Percentiles rank a stretch among this genome's conserved stretches.
Evolutionary conservation across 2,113 vertebrate genomes (phyloP).

Genomic region (Gymnocephalus cernua): DNA sequence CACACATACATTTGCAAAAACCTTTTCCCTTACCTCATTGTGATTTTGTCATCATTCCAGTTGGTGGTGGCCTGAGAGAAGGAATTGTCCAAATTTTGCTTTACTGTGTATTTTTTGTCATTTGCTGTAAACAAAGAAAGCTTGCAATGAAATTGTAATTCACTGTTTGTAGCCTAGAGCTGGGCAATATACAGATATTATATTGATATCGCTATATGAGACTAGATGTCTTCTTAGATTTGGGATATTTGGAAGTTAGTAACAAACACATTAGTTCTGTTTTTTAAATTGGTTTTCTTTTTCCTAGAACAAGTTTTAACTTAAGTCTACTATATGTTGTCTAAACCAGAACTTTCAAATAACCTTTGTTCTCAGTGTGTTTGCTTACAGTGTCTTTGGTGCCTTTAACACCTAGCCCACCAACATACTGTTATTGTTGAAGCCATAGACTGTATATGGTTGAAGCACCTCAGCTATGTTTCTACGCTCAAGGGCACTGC

Average conservation of each 20-base stretch:
- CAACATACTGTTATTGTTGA: slow-evolving; percentile 31
- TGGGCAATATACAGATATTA: too few species aligned
- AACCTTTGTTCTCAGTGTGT: slow-evolving; percentile 16
- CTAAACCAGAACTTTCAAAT: background rate
- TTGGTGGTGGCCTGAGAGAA: background rate
- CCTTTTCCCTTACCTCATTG: background rate
- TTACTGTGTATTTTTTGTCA: background rate
- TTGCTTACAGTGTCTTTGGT: slow-evolving; percentile 28
- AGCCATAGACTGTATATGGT: too few species aligned
- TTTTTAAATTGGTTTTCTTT: too few species aligned
- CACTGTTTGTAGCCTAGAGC: too few species aligned
- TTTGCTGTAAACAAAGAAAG: too few species aligned
- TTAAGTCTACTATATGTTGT: background rate
- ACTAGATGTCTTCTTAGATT: too few species aligned
- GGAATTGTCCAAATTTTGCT: background rate
- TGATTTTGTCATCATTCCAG: background rate
- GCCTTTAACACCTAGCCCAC: slow-evolving; percentile 18
- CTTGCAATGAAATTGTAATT: too few species aligned
- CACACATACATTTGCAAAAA: background rate
- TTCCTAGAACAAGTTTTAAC: too few species aligned
- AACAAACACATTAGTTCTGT: too few species aligned
- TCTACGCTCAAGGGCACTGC: slow-evolving; percentile 59
- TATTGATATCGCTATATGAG: too few species aligned
- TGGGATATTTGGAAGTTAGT: too few species aligned
- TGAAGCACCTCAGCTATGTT: slow-evolving; percentile 34